Evolutionary conservation across 2,113 vertebrate species (phyloP), one percentile per base, ranked within the genome.

Genomic region (Phyllopteryx taeniolatus): DNA sequence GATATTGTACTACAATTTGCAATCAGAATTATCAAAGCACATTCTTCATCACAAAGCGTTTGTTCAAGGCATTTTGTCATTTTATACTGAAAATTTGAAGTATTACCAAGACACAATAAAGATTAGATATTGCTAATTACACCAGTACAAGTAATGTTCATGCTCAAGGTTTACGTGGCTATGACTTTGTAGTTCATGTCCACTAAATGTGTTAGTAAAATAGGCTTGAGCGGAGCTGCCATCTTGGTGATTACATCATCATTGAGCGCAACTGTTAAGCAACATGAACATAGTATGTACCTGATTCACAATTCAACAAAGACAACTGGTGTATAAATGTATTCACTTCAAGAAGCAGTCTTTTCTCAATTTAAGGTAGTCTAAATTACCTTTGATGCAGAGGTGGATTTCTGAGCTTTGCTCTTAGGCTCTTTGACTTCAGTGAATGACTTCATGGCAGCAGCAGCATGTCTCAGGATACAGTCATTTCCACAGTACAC

Each of bases 401-500:
- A 70, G 79, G 86, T 85, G 75, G 79, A 70, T 86, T 87, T 89
- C 76, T 76, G 84, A 59, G 93, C 90, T 93, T 94, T 94, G 64
- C 93, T 80, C 85, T 93, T 96, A 59, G 91, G 85, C 42, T 98
- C 95, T 91, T 96, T 96, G 78, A 94, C 92, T 13, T 95, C 93
- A n/a, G 92, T 95, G 73, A 99, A 88, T 68, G 94, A 93, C 86
- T 94, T 97, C 96, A 99, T 98, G 5, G 98, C 92, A 0, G 95
- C 96, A 0, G 96, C 97, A 0, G 98, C 98, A 0, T 99, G 98
- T 80, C 93, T 95, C 65, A 99, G 94, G 81, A 99, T 99, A 67
- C 98, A 99, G 81, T 95, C 95, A 0, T 88, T 95, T 75, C 98
- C 96, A 70, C 98, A 99, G 84, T 99, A 99, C 19, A 99, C 98